These are phyloP conservation scores for Hoplias malabaricus DNA, from an alignment of 2,113 vertebrate species.

Conservation along the genomic window DNA sequence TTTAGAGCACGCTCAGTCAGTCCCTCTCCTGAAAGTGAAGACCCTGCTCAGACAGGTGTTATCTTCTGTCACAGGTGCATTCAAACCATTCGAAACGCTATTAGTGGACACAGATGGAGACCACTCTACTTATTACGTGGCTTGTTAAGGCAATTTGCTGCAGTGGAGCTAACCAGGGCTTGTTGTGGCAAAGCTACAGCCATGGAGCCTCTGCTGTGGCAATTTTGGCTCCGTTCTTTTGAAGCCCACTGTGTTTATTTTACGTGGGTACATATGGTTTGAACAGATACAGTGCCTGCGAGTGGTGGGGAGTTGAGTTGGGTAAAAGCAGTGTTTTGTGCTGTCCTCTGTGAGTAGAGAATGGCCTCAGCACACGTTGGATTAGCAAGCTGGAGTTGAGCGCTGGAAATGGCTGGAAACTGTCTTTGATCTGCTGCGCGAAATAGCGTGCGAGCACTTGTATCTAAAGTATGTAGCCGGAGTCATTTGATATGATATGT, in stretches of 20 bases:
- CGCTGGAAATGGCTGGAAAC: constrained; percentile 7
- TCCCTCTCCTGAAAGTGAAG: constrained; percentile 26
- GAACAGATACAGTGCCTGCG: neutral
- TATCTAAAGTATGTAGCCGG: constrained; percentile 58
- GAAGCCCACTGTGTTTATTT: neutral
- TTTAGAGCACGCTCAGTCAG: constrained; percentile 12
- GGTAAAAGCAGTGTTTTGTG: neutral
- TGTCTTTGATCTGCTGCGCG: constrained; percentile 27
- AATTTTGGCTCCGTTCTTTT: neutral
- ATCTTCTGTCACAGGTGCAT: constrained; percentile 42
- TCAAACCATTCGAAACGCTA: constrained; percentile 38
- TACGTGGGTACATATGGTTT: neutral
- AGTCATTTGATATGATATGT: constrained; percentile 60
- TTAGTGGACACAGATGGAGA: constrained; percentile 50
- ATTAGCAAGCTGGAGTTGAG: constrained; percentile 22
- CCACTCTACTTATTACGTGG: constrained; percentile 25
- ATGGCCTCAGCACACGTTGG: neutral
- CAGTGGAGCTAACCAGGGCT: constrained; percentile 7
- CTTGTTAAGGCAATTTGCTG: constrained; percentile 33
- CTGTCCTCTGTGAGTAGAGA: neutral
- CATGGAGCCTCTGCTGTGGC: neutral
- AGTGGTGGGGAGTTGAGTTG: neutral
- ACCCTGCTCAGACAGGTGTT: constrained; percentile 36
- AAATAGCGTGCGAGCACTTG: constrained; percentile 44
- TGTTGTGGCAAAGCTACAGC: neutral